Evolutionary conservation across 2,888 invertebrate species (phyloP), one percentile per base, ranked within the genome.

Genomic region (Mechanitis messenoides): DNA sequence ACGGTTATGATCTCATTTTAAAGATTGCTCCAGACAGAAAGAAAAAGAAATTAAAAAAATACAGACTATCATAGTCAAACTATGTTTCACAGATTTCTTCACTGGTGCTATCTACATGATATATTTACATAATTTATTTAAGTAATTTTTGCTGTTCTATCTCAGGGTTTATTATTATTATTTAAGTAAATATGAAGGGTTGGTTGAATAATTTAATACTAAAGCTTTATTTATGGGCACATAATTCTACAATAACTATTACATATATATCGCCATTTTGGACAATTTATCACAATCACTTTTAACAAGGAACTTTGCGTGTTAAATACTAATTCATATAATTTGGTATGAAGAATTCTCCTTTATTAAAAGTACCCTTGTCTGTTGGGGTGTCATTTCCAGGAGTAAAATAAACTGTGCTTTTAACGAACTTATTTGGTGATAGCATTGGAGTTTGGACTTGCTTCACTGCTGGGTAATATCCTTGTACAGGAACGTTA

Each of bases 301-400:
- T 42, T 42, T 55, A 55, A 20, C 35, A 38, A 31, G 31, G 53
- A 33, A 33, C 31, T 11, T 53, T 62, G 45, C 56, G 56, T 35
- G 35, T 42, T 9, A 31, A 38, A 63, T 55, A 63, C 3, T 62
- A 54, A 38, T 63, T 60, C 53, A 63, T 58, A 60, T 72, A 72
- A 42, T 76, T 76, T 1, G 86, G 85, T 66, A 75, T 68, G 66
- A 87, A 87, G 71, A 80, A 85, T 60, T 81, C 77, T 42, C 82
- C 83, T n/a, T 68, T 67, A 2, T 68, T 67, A 59, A 80, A 75
- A 28, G 61, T 61, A 0, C 63, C 31, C 38, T 63, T 71, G 53
- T 75, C 69, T 4, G 71, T 60, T 33, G 71, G 61, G 33, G 80
- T 70, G 62, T 78, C 74, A 61, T 80, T 83, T 47, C 73, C 77